Evolutionary conservation across 2,113 vertebrate species (phyloP), one percentile per base, ranked within the genome.

Genomic region (Turdus rufiventris): DNA sequence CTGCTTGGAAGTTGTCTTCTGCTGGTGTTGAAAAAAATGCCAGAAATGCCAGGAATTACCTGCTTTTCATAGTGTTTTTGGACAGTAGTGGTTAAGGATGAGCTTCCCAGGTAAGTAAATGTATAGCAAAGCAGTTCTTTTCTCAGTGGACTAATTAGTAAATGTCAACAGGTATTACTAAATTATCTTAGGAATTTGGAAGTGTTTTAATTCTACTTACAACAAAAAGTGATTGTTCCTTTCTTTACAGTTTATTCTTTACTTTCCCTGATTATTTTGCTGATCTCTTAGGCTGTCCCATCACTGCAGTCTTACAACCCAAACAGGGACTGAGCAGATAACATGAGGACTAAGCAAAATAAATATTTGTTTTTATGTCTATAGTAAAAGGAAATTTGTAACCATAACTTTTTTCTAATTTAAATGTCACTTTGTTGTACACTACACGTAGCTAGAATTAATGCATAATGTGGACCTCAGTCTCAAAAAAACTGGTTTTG

Each of bases 401-500:
- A 61, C 8, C 3, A 4, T 38, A 77, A 33, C 12, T 56, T 28
- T 7, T 16, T 43, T 66, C 25, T 15, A 8, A 21, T 61, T 70
- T 14, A 53, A 29, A 74, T 19, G 14, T n/a, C 31, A 34, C 17
- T 47, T 75, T 47, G 24, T 60, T 85, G 75, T 21, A 20, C 54
- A 48, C 11, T 66, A 50, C 31, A 8, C 8, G 6, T 26, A 40
- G 12, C 31, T 73, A 24, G 14, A 65, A 70, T 57, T 43, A 33
- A 33, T 14, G 8, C 20, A 29, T 38, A 18, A 20, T 54, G 31
- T 54, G 42, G 25, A 28, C 4, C 33, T 70, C 36, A 28, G 15
- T 71, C 14, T 74, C 17, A 36, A 38, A 63, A 75, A 18, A 2
- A 0, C 8, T 51, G 4, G 1, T 78, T 51, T 42, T 53, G 7